Evolutionary conservation across 1,140 invertebrate genomes (phyloP).

Genomic region (Wiebesia pumilae): DNA sequence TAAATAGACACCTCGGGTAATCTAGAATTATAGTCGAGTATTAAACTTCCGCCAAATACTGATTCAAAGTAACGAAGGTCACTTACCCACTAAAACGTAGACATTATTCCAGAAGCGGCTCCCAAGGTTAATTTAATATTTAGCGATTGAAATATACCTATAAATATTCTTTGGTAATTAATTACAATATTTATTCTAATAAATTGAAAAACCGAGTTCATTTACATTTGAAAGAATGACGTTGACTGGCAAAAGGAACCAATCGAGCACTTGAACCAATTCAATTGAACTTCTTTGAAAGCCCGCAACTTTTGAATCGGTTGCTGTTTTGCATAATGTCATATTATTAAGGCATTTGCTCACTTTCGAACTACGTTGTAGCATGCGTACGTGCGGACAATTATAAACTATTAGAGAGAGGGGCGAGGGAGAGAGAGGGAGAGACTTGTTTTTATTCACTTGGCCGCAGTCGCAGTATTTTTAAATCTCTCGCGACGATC

Average conservation of each 20-base stretch:
- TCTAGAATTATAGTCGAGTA: neutral
- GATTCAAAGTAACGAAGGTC: neutral
- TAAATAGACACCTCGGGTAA: neutral
- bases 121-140: neutral
- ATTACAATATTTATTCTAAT: too few species aligned
- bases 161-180: neutral
- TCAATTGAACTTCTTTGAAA: neutral
- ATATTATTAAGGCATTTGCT: neutral
- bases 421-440: too few species aligned
- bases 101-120: neutral
- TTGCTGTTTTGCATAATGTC: neutral
- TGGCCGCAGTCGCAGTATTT: too few species aligned
- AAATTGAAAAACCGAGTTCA: neutral
- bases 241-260: neutral
- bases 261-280: neutral
- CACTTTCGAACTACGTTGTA: neutral
- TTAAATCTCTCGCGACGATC: neutral
- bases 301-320: neutral
- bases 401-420: too few species aligned
- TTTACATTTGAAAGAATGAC: neutral
- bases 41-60: neutral
- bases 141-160: neutral
- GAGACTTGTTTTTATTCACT: too few species aligned
- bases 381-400: too few species aligned
- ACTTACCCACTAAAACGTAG: neutral